A percentile compares a stretch with the other conserved stretches of the same genome.
Evolutionary conservation across 2,888 invertebrate genomes (phyloP).

Genomic region (Sphaeridia pumilis): DNA sequence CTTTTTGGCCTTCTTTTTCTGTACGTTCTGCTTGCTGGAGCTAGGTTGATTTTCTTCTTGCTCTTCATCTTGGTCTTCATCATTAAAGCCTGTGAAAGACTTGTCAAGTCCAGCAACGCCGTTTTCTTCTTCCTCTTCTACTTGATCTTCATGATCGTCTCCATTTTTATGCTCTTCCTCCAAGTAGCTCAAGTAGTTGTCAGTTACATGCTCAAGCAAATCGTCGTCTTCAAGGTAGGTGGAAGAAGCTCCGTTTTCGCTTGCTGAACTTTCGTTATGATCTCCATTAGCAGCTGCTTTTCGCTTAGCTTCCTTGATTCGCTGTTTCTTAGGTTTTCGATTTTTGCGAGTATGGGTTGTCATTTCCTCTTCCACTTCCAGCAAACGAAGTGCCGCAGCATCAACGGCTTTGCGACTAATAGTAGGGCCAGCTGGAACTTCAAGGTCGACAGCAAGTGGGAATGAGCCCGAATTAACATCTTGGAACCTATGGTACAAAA

Average conservation of each 20-base stretch:
- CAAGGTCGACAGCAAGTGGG: constrained; percentile 47
- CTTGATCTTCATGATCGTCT: constrained; percentile 3
- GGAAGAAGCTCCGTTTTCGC: constrained; percentile 22
- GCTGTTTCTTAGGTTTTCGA: constrained; percentile 20
- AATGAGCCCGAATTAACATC: constrained; percentile 51
- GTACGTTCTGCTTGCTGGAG: too few relatives aligned
- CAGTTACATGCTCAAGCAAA: constrained; percentile 23
- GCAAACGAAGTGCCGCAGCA: constrained; percentile 21
- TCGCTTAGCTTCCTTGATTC: constrained; percentile 12
- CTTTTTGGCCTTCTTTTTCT: neutral
- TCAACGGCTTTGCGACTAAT: constrained; percentile 22
- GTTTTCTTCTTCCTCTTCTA: constrained; percentile 20
- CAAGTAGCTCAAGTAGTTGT: constrained; percentile 30
- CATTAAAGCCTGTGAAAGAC: constrained; percentile 12
- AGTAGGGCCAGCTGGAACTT: constrained; percentile 17
- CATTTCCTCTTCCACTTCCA: constrained; percentile 15
- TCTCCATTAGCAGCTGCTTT: constrained; percentile 1
- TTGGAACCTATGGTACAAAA: constrained; percentile 45
- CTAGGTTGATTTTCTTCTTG: constrained; percentile 13
- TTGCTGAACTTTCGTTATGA: constrained; percentile 7
- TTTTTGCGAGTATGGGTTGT: constrained; percentile 10
- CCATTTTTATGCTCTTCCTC: constrained; percentile 17
- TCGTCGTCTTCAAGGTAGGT: constrained; percentile 22
- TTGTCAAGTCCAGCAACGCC: constrained; percentile 24
- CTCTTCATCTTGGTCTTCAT: constrained; percentile 37